Evolutionary conservation across 1,140 invertebrate genomes (phyloP).

Genomic region (Trichonephila clavipes): DNA sequence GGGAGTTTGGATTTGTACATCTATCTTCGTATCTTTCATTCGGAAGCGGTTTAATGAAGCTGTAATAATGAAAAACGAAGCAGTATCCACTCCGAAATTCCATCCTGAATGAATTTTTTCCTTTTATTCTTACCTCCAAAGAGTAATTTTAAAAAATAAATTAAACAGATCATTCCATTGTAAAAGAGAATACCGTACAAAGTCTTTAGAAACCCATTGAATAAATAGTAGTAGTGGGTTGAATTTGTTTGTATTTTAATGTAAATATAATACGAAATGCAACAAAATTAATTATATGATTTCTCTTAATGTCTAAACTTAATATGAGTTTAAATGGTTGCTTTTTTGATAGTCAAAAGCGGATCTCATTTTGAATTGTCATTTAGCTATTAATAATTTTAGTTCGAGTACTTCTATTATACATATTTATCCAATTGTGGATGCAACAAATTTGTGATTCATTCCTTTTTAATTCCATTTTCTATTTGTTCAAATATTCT

Average conservation of each 20-base stretch:
- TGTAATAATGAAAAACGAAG: constrained; percentile 51
- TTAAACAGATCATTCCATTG: neutral
- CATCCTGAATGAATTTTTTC: neutral
- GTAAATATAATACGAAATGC: neutral
- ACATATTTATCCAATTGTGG: no score
- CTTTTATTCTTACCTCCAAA: neutral
- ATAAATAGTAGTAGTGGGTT: neutral
- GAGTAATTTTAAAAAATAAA: constrained; percentile 23
- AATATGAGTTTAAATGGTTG: no score
- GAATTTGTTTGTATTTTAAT: neutral
- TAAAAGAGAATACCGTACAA: neutral
- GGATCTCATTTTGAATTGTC: no score
- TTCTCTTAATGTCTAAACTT: no score
- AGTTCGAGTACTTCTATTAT: no score
- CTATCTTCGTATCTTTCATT: constrained; percentile 30
- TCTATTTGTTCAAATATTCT: no score
- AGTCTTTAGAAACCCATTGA: neutral
- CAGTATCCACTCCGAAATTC: neutral
- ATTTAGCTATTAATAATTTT: no score
- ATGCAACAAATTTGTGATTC: no score
- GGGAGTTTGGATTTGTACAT: neutral
- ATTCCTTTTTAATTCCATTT: no score
- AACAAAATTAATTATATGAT: neutral
- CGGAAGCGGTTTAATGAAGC: constrained; percentile 34
- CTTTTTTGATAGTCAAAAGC: no score